phyloP scores from a whole-genome alignment of 2,888 invertebrate species.

The Steinernema carpocapsae region DNA sequence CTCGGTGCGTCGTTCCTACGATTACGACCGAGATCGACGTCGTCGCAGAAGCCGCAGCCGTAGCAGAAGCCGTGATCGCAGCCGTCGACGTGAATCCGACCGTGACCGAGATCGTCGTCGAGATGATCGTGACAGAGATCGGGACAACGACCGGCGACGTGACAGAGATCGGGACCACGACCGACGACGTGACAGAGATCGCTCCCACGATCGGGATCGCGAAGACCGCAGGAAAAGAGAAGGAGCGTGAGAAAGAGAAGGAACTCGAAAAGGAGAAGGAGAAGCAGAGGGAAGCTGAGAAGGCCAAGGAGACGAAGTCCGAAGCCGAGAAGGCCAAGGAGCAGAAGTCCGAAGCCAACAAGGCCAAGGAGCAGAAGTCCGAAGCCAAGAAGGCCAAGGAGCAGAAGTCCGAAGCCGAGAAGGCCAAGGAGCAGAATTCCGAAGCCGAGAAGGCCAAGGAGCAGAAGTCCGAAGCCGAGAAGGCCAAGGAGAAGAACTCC shows the following conservation, averaged over 20 bases:
- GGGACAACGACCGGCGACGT: background rate
- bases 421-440: background rate
- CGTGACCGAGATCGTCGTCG: background rate
- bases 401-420: background rate
- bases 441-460: background rate
- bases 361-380: too few relatives aligned
- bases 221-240: slow-evolving; percentile 9
- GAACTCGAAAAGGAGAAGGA: slow-evolving; percentile 6
- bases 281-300: background rate
- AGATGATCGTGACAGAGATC: background rate
- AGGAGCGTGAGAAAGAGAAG: slow-evolving; percentile 19
- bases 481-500: background rate
- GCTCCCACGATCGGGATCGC: background rate
- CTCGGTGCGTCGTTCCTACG: slow-evolving; percentile 2
- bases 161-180: background rate
- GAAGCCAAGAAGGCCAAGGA: background rate
- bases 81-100: background rate
- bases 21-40: background rate
- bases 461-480: background rate
- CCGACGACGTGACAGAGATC: background rate
- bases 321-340: too few relatives aligned
- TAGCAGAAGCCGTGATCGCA: background rate
- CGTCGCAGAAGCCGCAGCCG: background rate
- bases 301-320: background rate
- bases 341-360: too few relatives aligned